phyloP scores from a whole-genome alignment of 2,888 invertebrate genomes.

The Zaprionus lineosus region DNA sequence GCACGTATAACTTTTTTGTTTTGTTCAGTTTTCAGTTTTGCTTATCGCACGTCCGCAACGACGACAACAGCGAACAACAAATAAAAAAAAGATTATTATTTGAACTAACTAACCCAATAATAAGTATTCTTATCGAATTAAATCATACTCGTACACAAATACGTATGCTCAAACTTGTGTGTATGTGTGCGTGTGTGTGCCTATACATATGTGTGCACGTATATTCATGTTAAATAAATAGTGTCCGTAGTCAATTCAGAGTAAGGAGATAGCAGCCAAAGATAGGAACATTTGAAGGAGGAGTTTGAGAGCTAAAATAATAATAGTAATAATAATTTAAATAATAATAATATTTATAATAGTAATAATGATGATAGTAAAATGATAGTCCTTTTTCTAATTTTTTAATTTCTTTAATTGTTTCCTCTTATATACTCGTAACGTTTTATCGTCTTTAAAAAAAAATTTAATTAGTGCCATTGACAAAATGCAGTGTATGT shows the following conservation, averaged over 20 bases:
- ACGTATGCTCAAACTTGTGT: not conserved
- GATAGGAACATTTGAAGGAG: conserved; percentile 22
- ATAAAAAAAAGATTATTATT: conserved; percentile 56
- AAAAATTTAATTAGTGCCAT: too few species aligned
- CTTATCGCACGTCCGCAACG: conserved; percentile 61
- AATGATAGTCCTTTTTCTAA: too few species aligned
- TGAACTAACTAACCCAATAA: conserved; percentile 77
- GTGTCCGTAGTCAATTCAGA: conserved; percentile 59
- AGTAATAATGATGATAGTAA: too few species aligned
- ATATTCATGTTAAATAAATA: conserved; percentile 40
- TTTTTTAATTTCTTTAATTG: too few species aligned
- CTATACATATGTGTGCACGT: not conserved
- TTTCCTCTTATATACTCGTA: too few species aligned
- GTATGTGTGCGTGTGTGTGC: not conserved
- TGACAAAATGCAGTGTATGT: too few species aligned
- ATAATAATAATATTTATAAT: too few species aligned
- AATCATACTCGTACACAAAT: conserved; percentile 46
- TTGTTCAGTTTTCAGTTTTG: conserved; percentile 40
- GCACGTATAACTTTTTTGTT: not conserved
- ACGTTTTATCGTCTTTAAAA: too few species aligned
- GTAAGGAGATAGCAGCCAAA: conserved; percentile 26
- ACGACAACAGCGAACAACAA: conserved; percentile 34
- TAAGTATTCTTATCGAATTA: conserved; percentile 76
- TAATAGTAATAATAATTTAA: too few species aligned
- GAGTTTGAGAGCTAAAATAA: not conserved